Percentiles rank a stretch among this genome's conserved stretches.
These are phyloP conservation scores for Ceyx melanurus DNA, from an alignment of 2,113 vertebrate species.

Conservation along the genomic window DNA sequence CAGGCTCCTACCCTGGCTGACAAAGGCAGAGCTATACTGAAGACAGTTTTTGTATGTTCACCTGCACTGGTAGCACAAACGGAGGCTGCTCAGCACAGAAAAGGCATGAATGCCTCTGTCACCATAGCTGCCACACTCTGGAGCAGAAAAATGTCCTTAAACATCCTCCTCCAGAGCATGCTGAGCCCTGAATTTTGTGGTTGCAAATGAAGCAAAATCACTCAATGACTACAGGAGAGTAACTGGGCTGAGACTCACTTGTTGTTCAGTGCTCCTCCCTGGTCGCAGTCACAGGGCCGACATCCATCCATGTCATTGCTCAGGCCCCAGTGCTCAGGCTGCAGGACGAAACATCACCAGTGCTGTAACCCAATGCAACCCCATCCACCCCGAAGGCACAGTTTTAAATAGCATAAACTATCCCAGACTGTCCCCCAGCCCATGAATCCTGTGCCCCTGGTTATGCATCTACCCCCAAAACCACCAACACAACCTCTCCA, in stretches of 20 bases:
- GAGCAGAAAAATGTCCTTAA: neutral
- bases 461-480: neutral
- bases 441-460: neutral
- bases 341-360: constrained; percentile 37
- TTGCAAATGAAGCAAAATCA: neutral
- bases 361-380: neutral
- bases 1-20: neutral
- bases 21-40: neutral
- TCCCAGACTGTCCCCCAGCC: neutral
- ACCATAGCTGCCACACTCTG: neutral
- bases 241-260: constrained; percentile 77
- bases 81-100: neutral
- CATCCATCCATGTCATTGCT: constrained; percentile 96
- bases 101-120: neutral
- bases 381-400: neutral
- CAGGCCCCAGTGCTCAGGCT: constrained; percentile 95
- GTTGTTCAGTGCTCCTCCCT: constrained; percentile 89
- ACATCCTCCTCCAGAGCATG: neutral
- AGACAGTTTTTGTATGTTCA: neutral
- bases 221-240: neutral
- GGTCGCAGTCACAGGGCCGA: constrained; percentile 93
- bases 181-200: neutral
- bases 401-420: neutral
- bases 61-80: neutral
- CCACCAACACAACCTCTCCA: neutral